phyloP scores from a whole-genome alignment of 2,113 vertebrate genomes.

The Chrysemys picta region DNA sequence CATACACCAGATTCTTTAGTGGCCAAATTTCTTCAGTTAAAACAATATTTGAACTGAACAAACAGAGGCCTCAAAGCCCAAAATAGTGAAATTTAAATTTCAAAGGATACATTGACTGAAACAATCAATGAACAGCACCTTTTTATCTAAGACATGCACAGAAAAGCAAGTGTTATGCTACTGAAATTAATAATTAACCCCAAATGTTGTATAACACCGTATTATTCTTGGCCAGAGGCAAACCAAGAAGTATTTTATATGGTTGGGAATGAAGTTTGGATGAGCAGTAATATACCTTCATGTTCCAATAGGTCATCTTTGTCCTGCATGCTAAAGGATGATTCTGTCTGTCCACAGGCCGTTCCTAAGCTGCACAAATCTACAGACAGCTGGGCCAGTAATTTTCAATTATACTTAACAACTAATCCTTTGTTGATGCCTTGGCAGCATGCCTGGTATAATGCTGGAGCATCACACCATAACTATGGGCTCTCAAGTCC shows the following conservation, averaged over 20 bases:
- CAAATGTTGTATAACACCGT: neutral
- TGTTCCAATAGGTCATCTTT: neutral
- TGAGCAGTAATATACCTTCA: neutral
- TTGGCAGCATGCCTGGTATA: neutral
- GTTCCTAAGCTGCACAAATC: neutral
- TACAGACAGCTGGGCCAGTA: neutral
- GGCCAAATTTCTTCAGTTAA: neutral
- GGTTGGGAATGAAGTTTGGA: neutral
- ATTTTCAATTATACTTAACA: neutral
- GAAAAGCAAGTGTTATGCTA: neutral
- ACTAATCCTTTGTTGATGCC: neutral
- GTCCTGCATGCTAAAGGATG: neutral
- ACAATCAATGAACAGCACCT: neutral
- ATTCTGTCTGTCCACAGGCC: slow-evolving; percentile 14
- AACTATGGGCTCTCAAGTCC: neutral
- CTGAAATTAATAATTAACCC: neutral
- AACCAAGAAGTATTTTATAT: neutral
- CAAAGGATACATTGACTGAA: neutral
- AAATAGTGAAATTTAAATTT: neutral
- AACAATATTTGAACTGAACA: neutral
- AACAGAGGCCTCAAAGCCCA: neutral
- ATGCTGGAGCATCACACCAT: neutral
- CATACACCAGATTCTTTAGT: neutral
- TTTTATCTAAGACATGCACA: neutral
- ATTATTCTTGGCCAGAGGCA: neutral